Base-by-base conservation (phyloP, 2,113 vertebrate species). In the Hassar affinis region DNA sequence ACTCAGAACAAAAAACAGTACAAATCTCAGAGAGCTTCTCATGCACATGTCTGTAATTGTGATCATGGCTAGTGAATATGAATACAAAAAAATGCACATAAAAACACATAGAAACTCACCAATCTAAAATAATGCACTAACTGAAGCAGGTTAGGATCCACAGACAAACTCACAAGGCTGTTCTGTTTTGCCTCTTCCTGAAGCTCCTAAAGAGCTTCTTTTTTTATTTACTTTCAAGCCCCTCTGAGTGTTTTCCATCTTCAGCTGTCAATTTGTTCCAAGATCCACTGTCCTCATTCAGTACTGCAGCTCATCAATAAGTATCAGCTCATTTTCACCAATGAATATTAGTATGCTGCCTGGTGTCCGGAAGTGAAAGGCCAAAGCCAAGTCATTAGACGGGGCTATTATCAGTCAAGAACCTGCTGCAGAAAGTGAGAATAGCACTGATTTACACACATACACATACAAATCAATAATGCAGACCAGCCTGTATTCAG, bases 241-340 rank as follows among this genome's bases (percentile, higher is more conserved):
- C 47, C 35, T 45, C 22, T 0, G 51, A 78, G 47, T 6, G 27
- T 52, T 47, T 64, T 75, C 66, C 7, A 27, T 71, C 64, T 82
- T 59, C 25, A 30, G 15, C 49, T 49, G 66, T 79, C 77, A 61
- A 38, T 57, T 52, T 47, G 17, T 78, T 59, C 25, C 35, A 45
- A 47, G 61, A 78, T 47, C 49, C 35, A 30, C 17, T 42, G 47
- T 56, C 38, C 51, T 69, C 4, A 33, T 25, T 27, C 30, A 62
- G 49, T 77, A 66, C 47, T 84, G 84, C 87, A 88, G 80, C 87
- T 90, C 86, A 89, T 91, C 89, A 87, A 83, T 72, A 79, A 72
- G 68, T 89, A 86, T 93, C 91, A 93, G 91, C 91, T 89, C 35
- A 42, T 91, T 92, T 89, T 72, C 35, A 14, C 81, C 59, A 88